Evolutionary conservation across 2,888 invertebrate genomes (phyloP).

Genomic region (Polyommatus iphigenia): DNA sequence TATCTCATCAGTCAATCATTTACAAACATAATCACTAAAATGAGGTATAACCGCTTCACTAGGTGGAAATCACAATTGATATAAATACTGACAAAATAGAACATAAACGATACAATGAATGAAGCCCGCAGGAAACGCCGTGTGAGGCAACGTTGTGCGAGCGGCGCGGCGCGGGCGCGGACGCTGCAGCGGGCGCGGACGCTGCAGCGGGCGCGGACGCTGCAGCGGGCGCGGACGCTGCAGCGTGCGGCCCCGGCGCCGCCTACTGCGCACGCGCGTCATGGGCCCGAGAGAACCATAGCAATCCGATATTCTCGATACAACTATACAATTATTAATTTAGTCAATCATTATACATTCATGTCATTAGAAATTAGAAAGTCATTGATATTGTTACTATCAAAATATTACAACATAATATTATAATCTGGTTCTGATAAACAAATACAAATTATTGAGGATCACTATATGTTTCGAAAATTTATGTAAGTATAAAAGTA

Average conservation of each 20-base stretch:
- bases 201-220: constrained; percentile 42
- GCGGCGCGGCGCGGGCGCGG: constrained; percentile 45
- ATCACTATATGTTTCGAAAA: background rate
- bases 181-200: background rate
- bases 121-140: constrained; percentile 60
- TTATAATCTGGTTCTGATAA: background rate
- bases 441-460: background rate
- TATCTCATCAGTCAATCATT: constrained; percentile 73
- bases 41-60: constrained; percentile 74
- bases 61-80: constrained; percentile 72
- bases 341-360: background rate
- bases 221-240: constrained; percentile 35
- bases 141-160: constrained; percentile 76
- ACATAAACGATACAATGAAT: constrained; percentile 45
- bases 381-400: background rate
- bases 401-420: background rate
- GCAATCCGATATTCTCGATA: background rate
- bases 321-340: background rate
- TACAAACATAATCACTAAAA: constrained; percentile 71
- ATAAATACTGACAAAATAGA: constrained; percentile 72
- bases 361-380: constrained; percentile 4
- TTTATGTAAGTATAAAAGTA: background rate
- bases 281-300: background rate
- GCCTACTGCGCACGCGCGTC: constrained; percentile 5
- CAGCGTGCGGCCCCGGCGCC: background rate